Evolutionary conservation across 2,113 vertebrate genomes (phyloP).

Genomic region (Semnornis frantzii): DNA sequence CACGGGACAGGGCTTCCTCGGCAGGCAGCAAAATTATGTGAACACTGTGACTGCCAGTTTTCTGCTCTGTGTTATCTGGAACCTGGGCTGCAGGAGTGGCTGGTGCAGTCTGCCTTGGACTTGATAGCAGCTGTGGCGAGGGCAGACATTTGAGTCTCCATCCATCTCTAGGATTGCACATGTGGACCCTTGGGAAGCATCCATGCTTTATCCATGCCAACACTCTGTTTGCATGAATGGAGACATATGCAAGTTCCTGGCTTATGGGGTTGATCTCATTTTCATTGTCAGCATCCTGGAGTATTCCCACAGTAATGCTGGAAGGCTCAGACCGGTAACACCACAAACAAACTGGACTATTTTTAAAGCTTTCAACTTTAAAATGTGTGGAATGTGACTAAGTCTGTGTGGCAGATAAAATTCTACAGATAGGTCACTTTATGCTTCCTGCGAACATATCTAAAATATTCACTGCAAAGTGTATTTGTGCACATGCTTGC

Average conservation of each 20-base stretch:
- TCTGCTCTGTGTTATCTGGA: background rate
- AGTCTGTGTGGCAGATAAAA: background rate
- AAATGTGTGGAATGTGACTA: background rate
- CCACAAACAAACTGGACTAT: background rate
- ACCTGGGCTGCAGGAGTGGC: background rate
- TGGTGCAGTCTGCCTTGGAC: background rate
- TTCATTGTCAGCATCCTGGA: background rate
- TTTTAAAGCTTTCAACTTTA: background rate
- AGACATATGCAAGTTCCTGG: background rate
- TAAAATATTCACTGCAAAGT: background rate
- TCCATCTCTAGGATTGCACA: rapidly evolving
- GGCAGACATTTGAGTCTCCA: background rate
- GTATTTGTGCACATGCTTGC: background rate
- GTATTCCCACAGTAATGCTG: background rate
- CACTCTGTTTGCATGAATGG: background rate
- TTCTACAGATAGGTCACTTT: background rate
- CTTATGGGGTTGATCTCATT: background rate
- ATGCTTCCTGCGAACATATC: background rate
- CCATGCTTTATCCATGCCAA: rapidly evolving
- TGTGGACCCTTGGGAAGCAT: background rate
- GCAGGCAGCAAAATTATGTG: background rate
- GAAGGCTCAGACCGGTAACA: background rate
- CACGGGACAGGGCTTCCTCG: background rate
- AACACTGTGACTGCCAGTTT: background rate
- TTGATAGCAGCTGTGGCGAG: too few relatives aligned